Evolutionary conservation across 64 coral and sea anemone genomes (phyloP), one percentile per base, ranked within the genome.

Genomic region (Cladopsammia gracilis): DNA sequence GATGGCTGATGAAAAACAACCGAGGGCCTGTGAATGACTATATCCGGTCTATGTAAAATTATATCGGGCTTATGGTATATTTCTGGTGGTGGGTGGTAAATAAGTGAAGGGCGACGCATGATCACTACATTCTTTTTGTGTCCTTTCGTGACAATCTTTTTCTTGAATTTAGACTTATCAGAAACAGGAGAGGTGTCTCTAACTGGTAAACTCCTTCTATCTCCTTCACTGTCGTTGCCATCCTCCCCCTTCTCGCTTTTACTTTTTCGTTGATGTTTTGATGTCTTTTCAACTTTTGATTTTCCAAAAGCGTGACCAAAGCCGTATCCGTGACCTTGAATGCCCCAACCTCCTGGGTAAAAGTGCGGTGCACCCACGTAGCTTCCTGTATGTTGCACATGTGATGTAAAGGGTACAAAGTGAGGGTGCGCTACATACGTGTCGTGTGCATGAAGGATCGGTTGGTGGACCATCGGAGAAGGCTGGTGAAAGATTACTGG

Each of bases 41-140:
- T 85, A n/a, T 95, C 94, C 44, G 94, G 94, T 79, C 94, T 70
- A 45, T 95, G 94, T 4, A 95, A 42, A 44, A 95, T 61, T 15
- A 95, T 81, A 87, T 91, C 94, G 11, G 94, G 94, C 20, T 85
- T 82, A 69, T 95, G 89, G 44, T 95, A 95, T 19, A 95, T 87
- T 53, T 95, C 94, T 79, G 94, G 94, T 5, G 94, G 94, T 43
- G 94, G 94, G 79, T 95, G 94, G 52, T 95, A 95, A 70, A 95
- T 62, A 70, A 95, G 68, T 58, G 88, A 73, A 43, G 94, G 94
- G 47, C 94, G 89, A 19, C 59, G 81, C 52, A 95, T 91, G 18
- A 95, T 75, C 23, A 95, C 88, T 51, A 90, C 46, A 79, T 96
- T 88, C 85, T 94, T 94, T 77, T 91, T 93, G 53, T 90, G 54